phyloP scores from a whole-genome alignment of 2,888 invertebrate species.

The Apomyelois bistriatella region DNA sequence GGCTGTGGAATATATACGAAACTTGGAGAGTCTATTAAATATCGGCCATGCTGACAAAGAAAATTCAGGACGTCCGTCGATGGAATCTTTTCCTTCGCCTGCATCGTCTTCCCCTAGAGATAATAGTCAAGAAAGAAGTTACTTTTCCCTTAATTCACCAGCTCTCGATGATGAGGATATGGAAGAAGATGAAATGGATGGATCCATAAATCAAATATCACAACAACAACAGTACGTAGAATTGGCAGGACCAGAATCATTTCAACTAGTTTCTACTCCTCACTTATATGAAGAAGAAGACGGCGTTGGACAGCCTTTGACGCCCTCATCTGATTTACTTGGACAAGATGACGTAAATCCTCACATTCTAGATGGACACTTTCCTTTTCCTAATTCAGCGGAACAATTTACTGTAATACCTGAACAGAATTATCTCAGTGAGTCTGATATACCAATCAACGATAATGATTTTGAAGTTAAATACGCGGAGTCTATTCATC shows the following conservation, averaged over 20 bases:
- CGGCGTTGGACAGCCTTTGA: slow-evolving; percentile 74
- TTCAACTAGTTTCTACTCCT: slow-evolving; percentile 81
- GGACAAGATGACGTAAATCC: slow-evolving; percentile 74
- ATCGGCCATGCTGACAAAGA: slow-evolving; percentile 82
- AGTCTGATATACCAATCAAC: slow-evolving; percentile 59
- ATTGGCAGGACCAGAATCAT: slow-evolving; percentile 80
- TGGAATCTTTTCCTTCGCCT: slow-evolving; percentile 74
- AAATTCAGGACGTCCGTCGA: slow-evolving; percentile 56
- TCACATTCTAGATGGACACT: slow-evolving; percentile 69
- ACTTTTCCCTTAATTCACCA: slow-evolving; percentile 67
- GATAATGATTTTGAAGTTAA: slow-evolving; percentile 69
- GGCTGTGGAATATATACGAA: slow-evolving; percentile 94
- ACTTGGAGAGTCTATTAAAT: slow-evolving; percentile 86
- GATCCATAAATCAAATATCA: slow-evolving; percentile 67
- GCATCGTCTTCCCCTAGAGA: slow-evolving; percentile 74
- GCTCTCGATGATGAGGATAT: slow-evolving; percentile 67
- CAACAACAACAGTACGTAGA: slow-evolving; percentile 80
- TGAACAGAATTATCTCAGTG: slow-evolving; percentile 61
- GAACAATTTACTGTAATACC: slow-evolving; percentile 78
- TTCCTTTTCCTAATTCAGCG: slow-evolving; percentile 71
- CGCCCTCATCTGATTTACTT: slow-evolving; percentile 69
- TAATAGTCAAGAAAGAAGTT: slow-evolving; percentile 76
- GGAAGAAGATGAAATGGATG: slow-evolving; percentile 69
- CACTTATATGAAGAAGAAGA: slow-evolving; percentile 82
- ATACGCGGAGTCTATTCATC: slow-evolving; percentile 65